Evolutionary conservation across 2,888 invertebrate genomes (phyloP).

Genomic region (Tromatobia lineatoria): DNA sequence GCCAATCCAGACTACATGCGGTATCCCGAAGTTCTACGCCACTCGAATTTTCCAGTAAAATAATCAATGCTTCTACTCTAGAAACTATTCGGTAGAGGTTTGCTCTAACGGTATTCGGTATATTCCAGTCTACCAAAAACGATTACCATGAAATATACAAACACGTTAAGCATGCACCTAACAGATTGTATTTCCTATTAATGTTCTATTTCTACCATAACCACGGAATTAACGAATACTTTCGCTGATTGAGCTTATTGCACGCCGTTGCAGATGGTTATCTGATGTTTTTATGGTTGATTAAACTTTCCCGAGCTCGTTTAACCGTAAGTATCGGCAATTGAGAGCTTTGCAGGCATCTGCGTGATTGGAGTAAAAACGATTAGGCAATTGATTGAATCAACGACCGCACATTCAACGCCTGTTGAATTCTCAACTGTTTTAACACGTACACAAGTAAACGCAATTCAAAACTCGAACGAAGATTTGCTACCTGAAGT

Average conservation of each 20-base stretch:
- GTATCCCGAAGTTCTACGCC: conserved; percentile 39
- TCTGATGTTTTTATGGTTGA: background rate
- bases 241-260: background rate
- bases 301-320: background rate
- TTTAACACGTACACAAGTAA: background rate
- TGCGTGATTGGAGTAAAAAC: background rate
- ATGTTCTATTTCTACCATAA: background rate
- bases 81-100: conserved; percentile 38
- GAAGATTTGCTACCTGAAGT: too few species aligned
- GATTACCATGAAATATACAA: background rate
- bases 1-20: conserved; percentile 18
- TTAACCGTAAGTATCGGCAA: background rate
- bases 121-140: background rate
- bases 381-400: background rate
- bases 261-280: background rate
- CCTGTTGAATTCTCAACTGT: background rate
- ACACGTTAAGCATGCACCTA: background rate
- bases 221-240: background rate
- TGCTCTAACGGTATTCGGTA: background rate
- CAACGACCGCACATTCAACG: background rate
- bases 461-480: background rate
- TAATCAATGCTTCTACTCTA: conserved; percentile 44
- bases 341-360: background rate
- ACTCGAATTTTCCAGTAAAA: conserved; percentile 48
- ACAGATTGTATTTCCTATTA: background rate